These are phyloP conservation scores for Ptyas mucosa DNA, from an alignment of 2,113 vertebrate genomes.

Conservation along the genomic window DNA sequence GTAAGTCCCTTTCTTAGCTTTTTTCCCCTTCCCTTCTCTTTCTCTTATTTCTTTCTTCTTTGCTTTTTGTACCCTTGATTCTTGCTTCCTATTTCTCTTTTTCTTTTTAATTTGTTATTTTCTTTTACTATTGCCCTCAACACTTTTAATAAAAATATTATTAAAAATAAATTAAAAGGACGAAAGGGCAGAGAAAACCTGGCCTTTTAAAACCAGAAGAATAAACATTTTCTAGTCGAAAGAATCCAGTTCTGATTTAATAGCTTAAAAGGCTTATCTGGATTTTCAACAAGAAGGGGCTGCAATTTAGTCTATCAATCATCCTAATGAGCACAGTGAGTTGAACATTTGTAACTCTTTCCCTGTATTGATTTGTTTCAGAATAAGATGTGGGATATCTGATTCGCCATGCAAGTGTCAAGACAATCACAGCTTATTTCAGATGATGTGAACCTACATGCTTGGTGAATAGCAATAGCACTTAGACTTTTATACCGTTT, in stretches of 20 bases:
- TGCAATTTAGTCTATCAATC: slow-evolving; percentile 44
- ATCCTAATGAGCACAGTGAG: slow-evolving; percentile 43
- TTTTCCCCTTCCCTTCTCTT: neutral
- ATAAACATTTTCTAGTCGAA: slow-evolving; percentile 39
- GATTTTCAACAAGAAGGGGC: slow-evolving; percentile 45
- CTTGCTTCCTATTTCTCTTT: neutral
- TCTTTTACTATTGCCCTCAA: neutral
- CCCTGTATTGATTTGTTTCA: slow-evolving; percentile 49
- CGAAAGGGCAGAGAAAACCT: neutral
- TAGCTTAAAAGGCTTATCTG: slow-evolving; percentile 58
- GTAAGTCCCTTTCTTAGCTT: neutral
- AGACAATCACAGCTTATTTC: neutral
- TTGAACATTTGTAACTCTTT: slow-evolving; percentile 40
- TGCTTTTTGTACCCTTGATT: neutral
- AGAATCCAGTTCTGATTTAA: slow-evolving; percentile 49
- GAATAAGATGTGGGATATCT: slow-evolving; percentile 43
- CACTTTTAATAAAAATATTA: neutral
- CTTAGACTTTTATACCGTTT: neutral
- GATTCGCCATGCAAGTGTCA: slow-evolving; percentile 41
- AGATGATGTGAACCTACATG: slow-evolving; percentile 2
- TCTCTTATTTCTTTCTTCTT: neutral
- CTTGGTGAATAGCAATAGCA: neutral
- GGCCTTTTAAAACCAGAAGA: slow-evolving; percentile 26
- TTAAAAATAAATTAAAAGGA: neutral
- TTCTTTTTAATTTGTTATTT: neutral